phyloP scores from a whole-genome alignment of 2,113 vertebrate species.

The Eclectus roratus region DNA sequence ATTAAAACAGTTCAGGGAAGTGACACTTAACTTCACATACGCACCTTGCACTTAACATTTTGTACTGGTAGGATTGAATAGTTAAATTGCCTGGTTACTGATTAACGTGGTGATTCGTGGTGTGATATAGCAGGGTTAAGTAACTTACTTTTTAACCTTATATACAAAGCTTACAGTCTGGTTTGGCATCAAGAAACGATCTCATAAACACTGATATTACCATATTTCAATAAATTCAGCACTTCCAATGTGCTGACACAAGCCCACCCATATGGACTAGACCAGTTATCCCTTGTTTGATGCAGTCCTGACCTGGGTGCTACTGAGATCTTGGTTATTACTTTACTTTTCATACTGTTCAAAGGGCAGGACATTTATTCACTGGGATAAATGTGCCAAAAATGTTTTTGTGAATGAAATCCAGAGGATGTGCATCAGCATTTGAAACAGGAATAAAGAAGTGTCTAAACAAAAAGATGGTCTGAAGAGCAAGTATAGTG shows the following conservation, averaged over 20 bases:
- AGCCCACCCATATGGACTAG: neutral
- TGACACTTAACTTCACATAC: neutral
- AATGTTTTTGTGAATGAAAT: neutral
- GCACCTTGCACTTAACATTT: neutral
- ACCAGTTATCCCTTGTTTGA: neutral
- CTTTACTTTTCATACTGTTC: neutral
- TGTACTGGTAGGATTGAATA: neutral
- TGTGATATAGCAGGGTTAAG: neutral
- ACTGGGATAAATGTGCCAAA: neutral
- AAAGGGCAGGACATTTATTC: neutral
- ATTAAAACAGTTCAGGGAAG: neutral
- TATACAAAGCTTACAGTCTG: neutral
- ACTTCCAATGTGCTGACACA: neutral
- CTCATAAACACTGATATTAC: neutral
- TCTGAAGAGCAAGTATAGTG: neutral
- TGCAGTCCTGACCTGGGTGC: neutral
- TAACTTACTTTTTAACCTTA: neutral
- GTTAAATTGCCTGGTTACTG: constrained; percentile 13
- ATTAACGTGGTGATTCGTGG: neutral
- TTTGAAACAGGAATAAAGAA: neutral
- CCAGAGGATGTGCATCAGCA: neutral
- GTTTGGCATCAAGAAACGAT: neutral
- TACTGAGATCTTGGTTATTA: neutral
- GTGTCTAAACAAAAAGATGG: neutral
- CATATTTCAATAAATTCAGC: neutral